Percentiles rank a stretch among this genome's conserved stretches.
Evolutionary conservation across 1,140 invertebrate genomes (phyloP).

Genomic region (Diabrotica virgifera): DNA sequence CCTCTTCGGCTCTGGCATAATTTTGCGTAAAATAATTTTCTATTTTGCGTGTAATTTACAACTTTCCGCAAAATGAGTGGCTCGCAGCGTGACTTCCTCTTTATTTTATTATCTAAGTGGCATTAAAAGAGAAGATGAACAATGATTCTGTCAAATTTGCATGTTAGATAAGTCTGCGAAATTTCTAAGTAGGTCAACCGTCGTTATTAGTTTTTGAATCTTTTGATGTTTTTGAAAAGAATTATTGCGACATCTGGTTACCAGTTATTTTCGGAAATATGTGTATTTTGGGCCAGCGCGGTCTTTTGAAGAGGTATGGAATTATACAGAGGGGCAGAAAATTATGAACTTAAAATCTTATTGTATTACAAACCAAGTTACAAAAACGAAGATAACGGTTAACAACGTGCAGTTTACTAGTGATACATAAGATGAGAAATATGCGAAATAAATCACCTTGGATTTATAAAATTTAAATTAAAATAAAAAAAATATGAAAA

Average conservation of each 20-base stretch:
- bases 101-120: slow-evolving; percentile 19
- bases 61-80: slow-evolving; percentile 23
- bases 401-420: not conserved
- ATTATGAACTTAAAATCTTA: not conserved
- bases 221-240: slow-evolving; percentile 5
- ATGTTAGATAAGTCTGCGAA: slow-evolving; percentile 25
- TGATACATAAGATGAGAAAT: not conserved
- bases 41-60: slow-evolving; percentile 31
- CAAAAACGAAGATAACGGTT: not conserved
- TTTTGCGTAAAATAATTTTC: slow-evolving; percentile 26
- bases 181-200: slow-evolving; percentile 28
- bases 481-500: too few species aligned
- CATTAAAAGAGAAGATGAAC: slow-evolving; percentile 1
- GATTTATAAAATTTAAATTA: too few species aligned
- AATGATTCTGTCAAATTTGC: slow-evolving; percentile 12
- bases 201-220: slow-evolving; percentile 10
- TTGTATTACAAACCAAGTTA: not conserved
- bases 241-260: slow-evolving; percentile 10
- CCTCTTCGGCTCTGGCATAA: slow-evolving; percentile 19
- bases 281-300: not conserved
- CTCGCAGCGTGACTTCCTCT: slow-evolving; percentile 23
- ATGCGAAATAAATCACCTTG: too few species aligned
- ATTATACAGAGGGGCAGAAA: not conserved
- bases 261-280: slow-evolving; percentile 12
- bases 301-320: not conserved